Conservation (phyloP, 2,113 vertebrate species). For the Myrmecobius fasciatus region DNA sequence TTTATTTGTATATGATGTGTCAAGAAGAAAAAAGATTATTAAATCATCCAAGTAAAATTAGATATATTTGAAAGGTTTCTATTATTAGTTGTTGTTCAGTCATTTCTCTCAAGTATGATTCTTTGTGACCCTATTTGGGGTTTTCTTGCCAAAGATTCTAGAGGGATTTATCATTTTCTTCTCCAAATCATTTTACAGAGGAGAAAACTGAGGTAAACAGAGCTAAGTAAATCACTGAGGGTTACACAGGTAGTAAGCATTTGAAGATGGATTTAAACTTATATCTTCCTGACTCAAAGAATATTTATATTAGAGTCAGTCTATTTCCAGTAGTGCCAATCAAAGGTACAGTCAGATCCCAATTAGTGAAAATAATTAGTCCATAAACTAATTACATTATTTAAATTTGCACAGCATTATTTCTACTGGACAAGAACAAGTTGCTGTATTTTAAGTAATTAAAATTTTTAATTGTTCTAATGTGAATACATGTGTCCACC, state of each 20-base stretch:
- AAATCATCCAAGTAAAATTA: not conserved
- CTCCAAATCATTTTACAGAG: not conserved
- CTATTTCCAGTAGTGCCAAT: not conserved
- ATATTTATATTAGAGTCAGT: not conserved
- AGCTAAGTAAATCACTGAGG: not conserved
- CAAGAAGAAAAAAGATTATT: not conserved
- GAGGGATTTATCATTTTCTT: not conserved
- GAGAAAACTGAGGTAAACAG: not conserved
- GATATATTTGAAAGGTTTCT: not conserved
- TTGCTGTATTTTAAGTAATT: not conserved
- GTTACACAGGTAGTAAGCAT: too few relatives aligned
- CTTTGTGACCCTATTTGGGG: not conserved
- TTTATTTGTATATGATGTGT: not conserved
- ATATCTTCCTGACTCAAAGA: not conserved
- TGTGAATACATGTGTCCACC: not conserved
- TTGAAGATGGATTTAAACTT: not conserved
- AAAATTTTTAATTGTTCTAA: not conserved
- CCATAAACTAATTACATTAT: not conserved
- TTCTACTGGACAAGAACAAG: not conserved
- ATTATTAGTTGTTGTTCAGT: not conserved
- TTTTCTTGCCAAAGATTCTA: not conserved
- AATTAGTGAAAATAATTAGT: not conserved
- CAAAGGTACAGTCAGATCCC: not conserved
- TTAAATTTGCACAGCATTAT: not conserved
- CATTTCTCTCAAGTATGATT: not conserved